phyloP scores from a whole-genome alignment of 1,140 invertebrate genomes.

The Ericerus pela region DNA sequence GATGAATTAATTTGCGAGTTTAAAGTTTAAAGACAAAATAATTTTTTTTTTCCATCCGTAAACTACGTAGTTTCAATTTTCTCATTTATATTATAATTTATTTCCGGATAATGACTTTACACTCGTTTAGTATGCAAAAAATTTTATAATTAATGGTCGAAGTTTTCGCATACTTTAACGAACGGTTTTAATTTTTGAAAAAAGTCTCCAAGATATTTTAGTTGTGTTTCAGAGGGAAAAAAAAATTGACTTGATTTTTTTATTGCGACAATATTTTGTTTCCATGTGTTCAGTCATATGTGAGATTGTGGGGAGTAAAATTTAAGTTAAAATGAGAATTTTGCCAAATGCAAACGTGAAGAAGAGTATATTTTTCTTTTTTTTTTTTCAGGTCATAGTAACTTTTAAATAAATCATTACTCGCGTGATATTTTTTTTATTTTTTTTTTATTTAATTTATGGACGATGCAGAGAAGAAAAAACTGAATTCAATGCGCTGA shows the following conservation, averaged over 20 bases:
- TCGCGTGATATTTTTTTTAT: no score
- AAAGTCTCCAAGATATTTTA: not conserved
- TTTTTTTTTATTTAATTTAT: no score
- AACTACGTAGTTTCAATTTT: conserved; percentile 7
- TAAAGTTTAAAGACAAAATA: not conserved
- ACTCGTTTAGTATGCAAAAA: conserved; percentile 10
- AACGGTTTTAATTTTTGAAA: not conserved
- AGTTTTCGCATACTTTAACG: conserved; percentile 9
- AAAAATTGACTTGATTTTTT: not conserved
- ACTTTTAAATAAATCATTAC: no score
- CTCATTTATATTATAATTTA: conserved; percentile 12
- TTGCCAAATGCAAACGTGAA: no score
- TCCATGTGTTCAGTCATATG: not conserved
- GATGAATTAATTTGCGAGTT: not conserved
- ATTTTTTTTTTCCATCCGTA: not conserved
- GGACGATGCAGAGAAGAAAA: no score
- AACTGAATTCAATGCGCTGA: no score
- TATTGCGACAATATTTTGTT: not conserved
- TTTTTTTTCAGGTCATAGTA: no score
- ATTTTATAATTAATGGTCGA: conserved; percentile 9
- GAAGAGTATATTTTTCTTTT: no score
- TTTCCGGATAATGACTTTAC: conserved; percentile 9
- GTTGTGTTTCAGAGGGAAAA: not conserved
- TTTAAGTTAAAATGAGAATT: no score
- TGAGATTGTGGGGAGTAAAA: no score